phyloP scores from a whole-genome alignment of 2,797 vertebrate genomes.

The Chaenodraco wilsoni region DNA sequence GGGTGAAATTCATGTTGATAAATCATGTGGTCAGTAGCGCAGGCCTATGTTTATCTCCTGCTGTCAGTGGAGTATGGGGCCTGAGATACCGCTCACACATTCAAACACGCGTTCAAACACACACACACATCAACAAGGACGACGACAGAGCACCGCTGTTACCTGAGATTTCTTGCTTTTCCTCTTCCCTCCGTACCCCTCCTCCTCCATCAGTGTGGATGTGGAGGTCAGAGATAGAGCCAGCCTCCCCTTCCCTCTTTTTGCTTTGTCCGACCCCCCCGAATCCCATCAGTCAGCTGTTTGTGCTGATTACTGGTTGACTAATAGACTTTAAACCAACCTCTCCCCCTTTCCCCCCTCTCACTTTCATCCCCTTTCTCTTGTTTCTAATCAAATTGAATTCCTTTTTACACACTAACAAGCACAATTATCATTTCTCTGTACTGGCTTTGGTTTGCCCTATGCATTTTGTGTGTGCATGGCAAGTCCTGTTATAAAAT shows the following conservation, averaged over 20 bases:
- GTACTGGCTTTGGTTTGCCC: background rate
- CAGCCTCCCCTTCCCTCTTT: conserved; percentile 44
- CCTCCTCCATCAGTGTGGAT: conserved; percentile 44
- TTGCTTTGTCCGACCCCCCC: conserved; percentile 30
- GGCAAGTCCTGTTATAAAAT: background rate
- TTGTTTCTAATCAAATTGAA: conserved; percentile 26
- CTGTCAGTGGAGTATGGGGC: conserved; percentile 80
- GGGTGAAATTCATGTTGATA: conserved; percentile 81
- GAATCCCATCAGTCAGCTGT: conserved; percentile 65
- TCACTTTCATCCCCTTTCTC: background rate
- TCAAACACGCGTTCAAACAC: conserved; percentile 30
- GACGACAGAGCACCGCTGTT: conserved; percentile 49
- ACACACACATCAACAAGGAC: conserved; percentile 52
- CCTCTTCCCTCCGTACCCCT: conserved; percentile 14
- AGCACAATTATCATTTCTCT: conserved; percentile 2
- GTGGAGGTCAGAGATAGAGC: conserved; percentile 63
- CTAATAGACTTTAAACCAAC: conserved; percentile 60
- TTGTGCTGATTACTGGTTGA: conserved; percentile 66
- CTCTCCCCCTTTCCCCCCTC: conserved; percentile 3
- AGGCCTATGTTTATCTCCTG: conserved; percentile 81
- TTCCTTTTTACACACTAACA: conserved; percentile 19
- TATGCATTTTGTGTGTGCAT: background rate
- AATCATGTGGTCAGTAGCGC: conserved; percentile 82
- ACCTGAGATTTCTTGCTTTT: conserved; percentile 68
- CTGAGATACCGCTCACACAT: conserved; percentile 75